Evolutionary conservation across 2,888 invertebrate genomes (phyloP).

Genomic region (Lithosia quadra): DNA sequence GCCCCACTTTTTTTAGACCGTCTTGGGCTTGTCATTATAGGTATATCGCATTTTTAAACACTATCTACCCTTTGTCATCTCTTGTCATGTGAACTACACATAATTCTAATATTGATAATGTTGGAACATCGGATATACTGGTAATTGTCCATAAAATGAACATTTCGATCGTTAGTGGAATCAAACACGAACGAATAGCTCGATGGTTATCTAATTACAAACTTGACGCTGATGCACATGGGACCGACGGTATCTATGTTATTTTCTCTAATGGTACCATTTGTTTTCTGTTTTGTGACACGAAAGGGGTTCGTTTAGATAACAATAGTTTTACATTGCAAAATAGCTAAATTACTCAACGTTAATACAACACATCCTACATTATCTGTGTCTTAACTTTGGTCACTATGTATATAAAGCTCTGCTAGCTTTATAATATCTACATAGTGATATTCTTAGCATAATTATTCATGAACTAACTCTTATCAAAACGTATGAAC

Average conservation of each 20-base stretch:
- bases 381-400: neutral
- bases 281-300: conserved; percentile 66
- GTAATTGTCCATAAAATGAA: conserved; percentile 53
- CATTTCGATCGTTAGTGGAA: conserved; percentile 70
- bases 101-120: conserved; percentile 36
- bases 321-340: conserved; percentile 20
- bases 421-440: too few species aligned
- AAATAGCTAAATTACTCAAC: neutral
- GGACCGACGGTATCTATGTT: conserved; percentile 68
- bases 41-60: conserved; percentile 69
- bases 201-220: conserved; percentile 84
- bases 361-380: neutral
- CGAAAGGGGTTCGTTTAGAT: conserved; percentile 56
- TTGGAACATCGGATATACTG: conserved; percentile 65
- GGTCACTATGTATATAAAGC: neutral
- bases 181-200: conserved; percentile 73
- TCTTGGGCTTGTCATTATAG: conserved; percentile 85
- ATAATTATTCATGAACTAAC: neutral
- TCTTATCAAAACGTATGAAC: neutral
- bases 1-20: conserved; percentile 78
- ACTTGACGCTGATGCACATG: conserved; percentile 76
- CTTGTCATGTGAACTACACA: conserved; percentile 32
- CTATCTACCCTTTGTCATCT: conserved; percentile 43
- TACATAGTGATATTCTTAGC: too few species aligned
- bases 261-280: conserved; percentile 74